Evolutionary conservation across 1,140 invertebrate genomes (phyloP).

Genomic region (Glossosoma conforme): DNA sequence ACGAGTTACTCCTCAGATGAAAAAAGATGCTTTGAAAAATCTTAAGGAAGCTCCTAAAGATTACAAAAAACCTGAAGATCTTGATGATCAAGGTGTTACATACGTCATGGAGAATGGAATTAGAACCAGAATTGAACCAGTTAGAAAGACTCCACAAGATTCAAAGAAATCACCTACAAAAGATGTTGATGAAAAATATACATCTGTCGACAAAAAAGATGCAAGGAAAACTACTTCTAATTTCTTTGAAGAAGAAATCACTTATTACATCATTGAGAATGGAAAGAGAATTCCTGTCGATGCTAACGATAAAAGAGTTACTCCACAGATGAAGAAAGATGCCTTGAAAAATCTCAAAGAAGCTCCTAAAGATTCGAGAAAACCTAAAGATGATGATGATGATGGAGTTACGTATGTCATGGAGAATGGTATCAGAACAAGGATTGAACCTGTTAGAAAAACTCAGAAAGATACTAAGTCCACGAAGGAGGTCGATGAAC

Average conservation of each 20-base stretch:
- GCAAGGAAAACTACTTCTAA: background rate
- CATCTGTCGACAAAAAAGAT: background rate
- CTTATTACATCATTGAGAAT: conserved; percentile 6
- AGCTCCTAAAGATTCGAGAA: too few species aligned
- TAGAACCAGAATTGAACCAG: conserved; percentile 3
- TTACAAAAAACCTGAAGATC: background rate
- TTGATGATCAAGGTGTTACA: background rate
- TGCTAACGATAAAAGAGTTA: background rate
- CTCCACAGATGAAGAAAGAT: conserved; percentile 6
- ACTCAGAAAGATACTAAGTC: too few species aligned
- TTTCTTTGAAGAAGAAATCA: background rate
- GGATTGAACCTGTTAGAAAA: conserved; percentile 2
- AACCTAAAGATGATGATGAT: conserved; percentile 1
- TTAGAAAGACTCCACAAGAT: too few species aligned
- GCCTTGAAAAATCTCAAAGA: too few species aligned
- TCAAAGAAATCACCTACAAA: background rate
- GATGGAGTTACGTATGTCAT: conserved; percentile 13
- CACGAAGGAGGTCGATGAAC: too few species aligned
- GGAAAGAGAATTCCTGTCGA: background rate
- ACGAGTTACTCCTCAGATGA: too few species aligned
- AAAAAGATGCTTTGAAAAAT: too few species aligned
- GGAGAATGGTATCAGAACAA: conserved; percentile 20
- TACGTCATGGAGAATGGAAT: conserved; percentile 8
- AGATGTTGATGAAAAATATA: conserved; percentile 2
- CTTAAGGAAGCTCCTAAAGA: background rate